Evolutionary conservation across 2,888 invertebrate genomes (phyloP).

Genomic region (Cephus nigrinus): DNA sequence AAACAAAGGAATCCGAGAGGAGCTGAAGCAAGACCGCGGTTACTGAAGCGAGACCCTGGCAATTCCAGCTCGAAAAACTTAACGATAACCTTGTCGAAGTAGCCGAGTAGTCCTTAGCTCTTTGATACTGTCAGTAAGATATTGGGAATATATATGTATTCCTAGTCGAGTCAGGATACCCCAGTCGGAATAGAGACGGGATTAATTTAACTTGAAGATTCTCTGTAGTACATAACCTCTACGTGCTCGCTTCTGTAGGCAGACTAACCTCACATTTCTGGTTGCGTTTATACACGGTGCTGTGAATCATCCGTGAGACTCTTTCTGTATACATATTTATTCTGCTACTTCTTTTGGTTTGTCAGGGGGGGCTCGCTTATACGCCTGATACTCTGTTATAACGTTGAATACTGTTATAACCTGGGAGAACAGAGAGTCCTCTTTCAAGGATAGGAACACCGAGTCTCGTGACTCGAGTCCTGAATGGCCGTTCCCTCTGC

Average conservation of each 20-base stretch:
- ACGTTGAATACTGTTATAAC: not conserved
- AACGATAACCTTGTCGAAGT: constrained; percentile 6
- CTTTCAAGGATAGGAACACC: not conserved
- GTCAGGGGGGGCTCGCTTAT: not conserved
- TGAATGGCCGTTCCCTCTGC: not conserved
- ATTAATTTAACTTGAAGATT: not conserved
- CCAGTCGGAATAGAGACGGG: not conserved
- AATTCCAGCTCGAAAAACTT: constrained; percentile 28
- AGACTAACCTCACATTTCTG: not conserved
- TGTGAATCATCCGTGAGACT: not conserved
- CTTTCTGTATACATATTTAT: not conserved
- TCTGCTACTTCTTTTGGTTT: not conserved
- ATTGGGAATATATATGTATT: not conserved
- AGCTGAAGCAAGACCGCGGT: constrained; percentile 60
- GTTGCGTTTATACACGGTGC: not conserved
- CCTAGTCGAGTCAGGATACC: not conserved
- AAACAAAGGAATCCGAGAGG: constrained; percentile 61
- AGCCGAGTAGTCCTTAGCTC: not conserved
- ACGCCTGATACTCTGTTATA: not conserved
- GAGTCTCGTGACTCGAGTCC: not conserved
- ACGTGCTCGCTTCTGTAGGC: not conserved
- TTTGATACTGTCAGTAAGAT: not conserved
- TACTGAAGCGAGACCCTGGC: constrained; percentile 53
- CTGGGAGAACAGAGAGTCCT: not conserved
- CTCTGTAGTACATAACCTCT: not conserved